phyloP scores from a whole-genome alignment of 2,797 vertebrate species.

The Oreochromis mossambicus region DNA sequence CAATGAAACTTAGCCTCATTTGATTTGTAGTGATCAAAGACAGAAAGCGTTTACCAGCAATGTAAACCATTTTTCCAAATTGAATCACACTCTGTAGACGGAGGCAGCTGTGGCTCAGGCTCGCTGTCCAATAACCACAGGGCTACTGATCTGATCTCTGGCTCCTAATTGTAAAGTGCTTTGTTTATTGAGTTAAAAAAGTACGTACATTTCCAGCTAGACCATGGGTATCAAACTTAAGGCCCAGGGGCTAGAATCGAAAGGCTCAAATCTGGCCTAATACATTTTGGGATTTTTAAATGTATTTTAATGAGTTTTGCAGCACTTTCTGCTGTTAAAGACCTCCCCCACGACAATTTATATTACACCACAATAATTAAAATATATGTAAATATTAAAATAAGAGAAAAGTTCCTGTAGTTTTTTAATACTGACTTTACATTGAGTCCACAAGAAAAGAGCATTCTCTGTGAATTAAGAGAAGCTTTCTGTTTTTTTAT shows the following conservation, averaged over 20 bases:
- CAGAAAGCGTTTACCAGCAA: not conserved
- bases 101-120: not conserved
- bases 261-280: too few species aligned
- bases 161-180: not conserved
- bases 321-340: not conserved
- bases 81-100: not conserved
- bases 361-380: not conserved
- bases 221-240: not conserved
- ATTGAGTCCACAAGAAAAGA: not conserved
- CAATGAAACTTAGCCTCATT: not conserved
- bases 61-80: not conserved
- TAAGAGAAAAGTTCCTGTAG: not conserved
- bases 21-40: not conserved
- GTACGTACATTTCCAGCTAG: not conserved
- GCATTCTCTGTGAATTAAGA: not conserved
- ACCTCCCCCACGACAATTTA: not conserved
- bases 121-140: not conserved
- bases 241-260: not conserved
- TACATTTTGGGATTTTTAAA: rapidly evolving
- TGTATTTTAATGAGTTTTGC: not conserved
- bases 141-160: not conserved
- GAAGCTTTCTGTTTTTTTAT: not conserved
- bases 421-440: not conserved
- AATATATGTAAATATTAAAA: not conserved
- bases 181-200: not conserved